These are phyloP conservation scores for Zoanthus sansibaricus DNA, from an alignment of 92 coral and sea anemone genomes.

Conservation along the genomic window DNA sequence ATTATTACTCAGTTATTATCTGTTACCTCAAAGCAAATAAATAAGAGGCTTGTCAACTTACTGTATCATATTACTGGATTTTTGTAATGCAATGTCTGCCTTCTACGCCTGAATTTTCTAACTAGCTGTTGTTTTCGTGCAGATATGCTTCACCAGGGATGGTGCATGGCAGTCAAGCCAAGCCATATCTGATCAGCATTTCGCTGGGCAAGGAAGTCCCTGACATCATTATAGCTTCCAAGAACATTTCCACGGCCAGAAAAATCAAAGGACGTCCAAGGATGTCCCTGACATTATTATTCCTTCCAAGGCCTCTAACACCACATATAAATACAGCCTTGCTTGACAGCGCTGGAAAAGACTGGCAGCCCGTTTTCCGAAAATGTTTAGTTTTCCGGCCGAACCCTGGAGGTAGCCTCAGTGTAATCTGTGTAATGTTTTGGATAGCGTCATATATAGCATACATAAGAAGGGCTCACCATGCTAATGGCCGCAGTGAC, in stretches of 20 bases:
- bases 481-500: background rate
- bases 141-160: constrained; percentile 10
- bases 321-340: constrained; percentile 20
- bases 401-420: constrained; percentile 2
- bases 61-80: background rate
- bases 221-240: too few species aligned
- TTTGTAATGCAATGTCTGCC: background rate
- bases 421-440: background rate
- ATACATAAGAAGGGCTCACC: constrained; percentile 41
- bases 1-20: constrained; percentile 1
- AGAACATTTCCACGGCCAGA: too few species aligned
- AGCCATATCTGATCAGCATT: constrained; percentile 3
- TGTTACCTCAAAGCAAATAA: background rate
- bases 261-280: too few species aligned
- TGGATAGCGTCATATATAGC: constrained; percentile 15
- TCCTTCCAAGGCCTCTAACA: constrained; percentile 7
- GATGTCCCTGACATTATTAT: constrained; percentile 2
- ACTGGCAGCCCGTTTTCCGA: constrained; percentile 16
- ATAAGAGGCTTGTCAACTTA: background rate
- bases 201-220: background rate
- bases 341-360: constrained; percentile 25
- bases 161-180: constrained; percentile 16
- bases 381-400: background rate
- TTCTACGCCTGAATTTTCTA: constrained; percentile 8
- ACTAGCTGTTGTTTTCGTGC: constrained; percentile 4